A percentile compares a stretch with the other conserved stretches of the same genome.
phyloP scores from a whole-genome alignment of 1,140 invertebrate species.

The Bombyx mori region DNA sequence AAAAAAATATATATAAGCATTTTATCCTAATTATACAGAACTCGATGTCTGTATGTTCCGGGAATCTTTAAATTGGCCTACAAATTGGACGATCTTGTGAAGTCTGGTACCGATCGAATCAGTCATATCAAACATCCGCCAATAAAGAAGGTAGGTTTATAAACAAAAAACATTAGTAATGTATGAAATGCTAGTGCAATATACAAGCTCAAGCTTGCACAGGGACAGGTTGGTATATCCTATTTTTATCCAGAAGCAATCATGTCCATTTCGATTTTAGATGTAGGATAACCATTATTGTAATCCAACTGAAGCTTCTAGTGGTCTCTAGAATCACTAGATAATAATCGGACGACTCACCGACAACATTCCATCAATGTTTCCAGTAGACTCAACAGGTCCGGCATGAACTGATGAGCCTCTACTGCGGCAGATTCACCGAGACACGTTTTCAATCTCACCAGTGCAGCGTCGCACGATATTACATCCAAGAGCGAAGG shows the following conservation, averaged over 20 bases:
- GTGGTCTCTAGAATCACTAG: background rate
- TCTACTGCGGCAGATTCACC: conserved; percentile 39
- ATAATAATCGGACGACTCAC: conserved; percentile 26
- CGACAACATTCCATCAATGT: conserved; percentile 59
- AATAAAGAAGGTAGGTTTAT: no score
- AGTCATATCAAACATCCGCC: no score
- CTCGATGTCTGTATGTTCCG: no score
- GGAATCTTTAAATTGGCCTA: background rate
- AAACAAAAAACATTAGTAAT: no score
- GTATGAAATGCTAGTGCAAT: no score
- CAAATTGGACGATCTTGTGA: no score
- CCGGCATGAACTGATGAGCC: conserved; percentile 54
- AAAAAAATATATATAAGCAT: background rate
- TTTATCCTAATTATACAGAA: background rate
- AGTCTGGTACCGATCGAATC: no score
- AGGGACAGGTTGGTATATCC: no score
- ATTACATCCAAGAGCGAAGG: conserved; percentile 62
- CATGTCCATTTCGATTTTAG: no score
- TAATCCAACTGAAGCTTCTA: background rate
- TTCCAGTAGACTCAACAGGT: conserved; percentile 53
- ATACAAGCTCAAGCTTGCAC: no score
- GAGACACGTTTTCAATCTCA: conserved; percentile 51
- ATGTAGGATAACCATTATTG: no score
- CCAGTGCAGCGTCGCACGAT: conserved; percentile 57
- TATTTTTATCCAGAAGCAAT: no score